Percentiles rank a stretch among this genome's conserved stretches.
Evolutionary conservation across 37 sponge, comb jelly and placozoan species (phyloP).

Genomic region (Petrosia ficiformis): DNA sequence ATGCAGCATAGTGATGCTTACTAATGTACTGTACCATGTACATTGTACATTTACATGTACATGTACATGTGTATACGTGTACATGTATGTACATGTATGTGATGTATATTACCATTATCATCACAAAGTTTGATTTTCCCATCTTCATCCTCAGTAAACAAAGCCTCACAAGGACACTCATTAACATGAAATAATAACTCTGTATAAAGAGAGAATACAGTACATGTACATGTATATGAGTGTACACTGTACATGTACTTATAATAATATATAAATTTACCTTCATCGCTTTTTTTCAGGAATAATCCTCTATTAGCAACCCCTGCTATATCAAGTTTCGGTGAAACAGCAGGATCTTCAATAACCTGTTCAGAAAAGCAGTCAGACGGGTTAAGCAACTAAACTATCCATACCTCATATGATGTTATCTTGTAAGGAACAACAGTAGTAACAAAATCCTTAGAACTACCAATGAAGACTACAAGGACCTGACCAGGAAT

Average conservation of each 20-base stretch:
- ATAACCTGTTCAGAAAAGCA: background rate
- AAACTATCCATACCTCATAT: background rate
- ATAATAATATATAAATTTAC: background rate
- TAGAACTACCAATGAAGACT: constrained; percentile 5
- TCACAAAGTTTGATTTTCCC: constrained; percentile 1
- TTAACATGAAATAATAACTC: constrained; percentile 27
- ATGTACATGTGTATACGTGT: too few relatives aligned
- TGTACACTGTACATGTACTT: background rate
- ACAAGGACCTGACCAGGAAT: constrained; percentile 24
- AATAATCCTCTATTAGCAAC: constrained; percentile 44
- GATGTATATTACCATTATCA: too few relatives aligned
- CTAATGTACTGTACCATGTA: too few relatives aligned
- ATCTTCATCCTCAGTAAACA: constrained; percentile 22
- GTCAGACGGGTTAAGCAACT: background rate
- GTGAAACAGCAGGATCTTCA: constrained; percentile 11
- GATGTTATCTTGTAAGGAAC: constrained; percentile 27
- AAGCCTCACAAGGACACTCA: constrained; percentile 59
- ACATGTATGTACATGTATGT: too few relatives aligned
- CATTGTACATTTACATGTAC: too few relatives aligned
- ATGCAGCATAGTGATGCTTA: too few relatives aligned
- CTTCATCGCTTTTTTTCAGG: constrained; percentile 17
- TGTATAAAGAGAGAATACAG: background rate
- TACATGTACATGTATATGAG: background rate
- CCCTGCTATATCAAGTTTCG: constrained; percentile 27
- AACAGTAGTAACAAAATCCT: constrained; percentile 24